phyloP scores from a whole-genome alignment of 2,888 invertebrate genomes.

The Diarsia rubi region DNA sequence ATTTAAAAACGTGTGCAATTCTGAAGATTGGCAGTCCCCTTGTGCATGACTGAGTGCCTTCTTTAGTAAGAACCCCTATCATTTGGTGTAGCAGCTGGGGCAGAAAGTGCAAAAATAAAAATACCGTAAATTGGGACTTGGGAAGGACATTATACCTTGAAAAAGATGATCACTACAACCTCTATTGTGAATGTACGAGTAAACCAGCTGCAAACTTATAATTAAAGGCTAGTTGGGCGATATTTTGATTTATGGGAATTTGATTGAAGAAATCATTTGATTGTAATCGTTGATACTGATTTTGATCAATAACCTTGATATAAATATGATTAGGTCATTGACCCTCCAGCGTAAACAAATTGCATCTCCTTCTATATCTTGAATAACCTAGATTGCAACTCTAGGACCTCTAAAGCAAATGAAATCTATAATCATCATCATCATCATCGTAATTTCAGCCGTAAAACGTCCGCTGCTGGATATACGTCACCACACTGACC shows the following conservation, averaged over 20 bases:
- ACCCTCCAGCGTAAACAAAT: neutral
- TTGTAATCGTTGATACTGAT: neutral
- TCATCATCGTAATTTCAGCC: no score
- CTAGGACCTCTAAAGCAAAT: neutral
- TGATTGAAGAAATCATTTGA: neutral
- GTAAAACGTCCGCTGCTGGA: no score
- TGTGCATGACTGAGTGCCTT: slow-evolving; percentile 40
- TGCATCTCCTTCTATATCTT: neutral
- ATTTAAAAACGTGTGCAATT: slow-evolving; percentile 12
- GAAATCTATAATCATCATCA: neutral
- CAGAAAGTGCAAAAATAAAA: neutral
- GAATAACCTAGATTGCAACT: neutral
- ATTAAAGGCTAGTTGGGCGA: neutral
- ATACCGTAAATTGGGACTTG: neutral
- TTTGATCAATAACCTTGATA: neutral
- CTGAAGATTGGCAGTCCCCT: slow-evolving; percentile 43
- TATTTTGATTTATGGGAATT: neutral
- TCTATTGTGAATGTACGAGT: neutral
- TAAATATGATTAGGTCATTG: slow-evolving; percentile 2
- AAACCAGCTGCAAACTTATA: neutral
- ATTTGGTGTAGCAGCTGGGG: slow-evolving; percentile 7
- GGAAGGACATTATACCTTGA: no score
- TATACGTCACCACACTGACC: no score
- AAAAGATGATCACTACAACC: neutral
- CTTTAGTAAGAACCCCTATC: slow-evolving; percentile 34